Percentiles rank a stretch among this genome's conserved stretches.
Evolutionary conservation across 2,888 invertebrate genomes (phyloP).

Genomic region (Argyra leucocephala): DNA sequence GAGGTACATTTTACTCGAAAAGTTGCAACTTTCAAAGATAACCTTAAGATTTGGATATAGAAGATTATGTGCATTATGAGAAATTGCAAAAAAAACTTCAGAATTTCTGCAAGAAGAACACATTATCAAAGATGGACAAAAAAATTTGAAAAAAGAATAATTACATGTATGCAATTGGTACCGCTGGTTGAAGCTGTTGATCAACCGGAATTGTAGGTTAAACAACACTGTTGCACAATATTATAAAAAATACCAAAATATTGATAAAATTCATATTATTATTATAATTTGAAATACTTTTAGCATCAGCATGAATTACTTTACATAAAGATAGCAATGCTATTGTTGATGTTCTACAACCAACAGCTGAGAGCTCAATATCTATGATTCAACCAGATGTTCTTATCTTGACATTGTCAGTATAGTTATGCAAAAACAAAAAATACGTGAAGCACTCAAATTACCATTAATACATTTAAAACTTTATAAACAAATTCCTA

Average conservation of each 20-base stretch:
- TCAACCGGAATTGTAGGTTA: slow-evolving; percentile 99
- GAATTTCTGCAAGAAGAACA: slow-evolving; percentile 98
- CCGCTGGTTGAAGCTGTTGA: slow-evolving; percentile 98
- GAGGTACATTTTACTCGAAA: slow-evolving; percentile 48
- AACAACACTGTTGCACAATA: slow-evolving; percentile 98
- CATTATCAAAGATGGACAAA: slow-evolving; percentile 98
- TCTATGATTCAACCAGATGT: slow-evolving; percentile 97
- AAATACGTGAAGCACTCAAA: slow-evolving; percentile 97
- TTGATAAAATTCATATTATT: slow-evolving; percentile 97
- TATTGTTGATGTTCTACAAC: slow-evolving; percentile 96
- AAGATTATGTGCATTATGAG: slow-evolving; percentile 96
- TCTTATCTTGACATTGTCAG: slow-evolving; percentile 97
- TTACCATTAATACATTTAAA: slow-evolving; percentile 96
- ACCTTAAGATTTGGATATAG: slow-evolving; percentile 74
- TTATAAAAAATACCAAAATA: no score
- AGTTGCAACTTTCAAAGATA: slow-evolving; percentile 55
- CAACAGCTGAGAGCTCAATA: slow-evolving; percentile 97
- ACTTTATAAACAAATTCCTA: slow-evolving; percentile 95
- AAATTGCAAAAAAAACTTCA: slow-evolving; percentile 90
- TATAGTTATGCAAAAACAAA: slow-evolving; percentile 99
- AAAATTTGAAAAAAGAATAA: slow-evolving; percentile 97
- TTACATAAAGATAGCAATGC: slow-evolving; percentile 99
- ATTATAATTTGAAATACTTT: slow-evolving; percentile 91
- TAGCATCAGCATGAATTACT: slow-evolving; percentile 96
- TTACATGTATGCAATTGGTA: slow-evolving; percentile 97